phyloP scores from a whole-genome alignment of 2,113 vertebrate genomes.

The Urocitellus parryii region DNA sequence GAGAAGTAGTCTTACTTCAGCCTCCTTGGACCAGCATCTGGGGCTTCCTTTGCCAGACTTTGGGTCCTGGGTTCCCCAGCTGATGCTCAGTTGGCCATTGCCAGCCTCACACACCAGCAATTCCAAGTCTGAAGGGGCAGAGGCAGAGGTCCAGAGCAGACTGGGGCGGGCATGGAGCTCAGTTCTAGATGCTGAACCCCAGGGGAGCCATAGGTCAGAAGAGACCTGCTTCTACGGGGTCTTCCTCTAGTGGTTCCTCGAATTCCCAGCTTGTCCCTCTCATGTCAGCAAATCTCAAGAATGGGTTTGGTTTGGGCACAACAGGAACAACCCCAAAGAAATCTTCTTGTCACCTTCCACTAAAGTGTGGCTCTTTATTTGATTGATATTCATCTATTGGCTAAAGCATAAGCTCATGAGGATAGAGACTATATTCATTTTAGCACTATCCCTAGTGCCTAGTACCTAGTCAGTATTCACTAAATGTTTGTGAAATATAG shows the following conservation, averaged over 20 bases:
- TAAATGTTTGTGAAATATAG: constrained; percentile 45
- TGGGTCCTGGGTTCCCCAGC: neutral
- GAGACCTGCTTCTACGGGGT: neutral
- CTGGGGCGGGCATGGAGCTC: neutral
- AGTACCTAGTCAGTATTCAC: constrained; percentile 1
- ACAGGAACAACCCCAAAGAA: neutral
- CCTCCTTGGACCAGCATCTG: neutral
- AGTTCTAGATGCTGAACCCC: neutral
- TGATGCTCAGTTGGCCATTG: neutral
- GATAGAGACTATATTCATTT: constrained; percentile 4
- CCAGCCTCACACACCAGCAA: neutral
- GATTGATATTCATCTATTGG: neutral
- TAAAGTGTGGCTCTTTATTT: constrained; percentile 46
- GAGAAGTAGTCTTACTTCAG: neutral
- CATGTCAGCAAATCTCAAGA: neutral
- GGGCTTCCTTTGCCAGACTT: neutral
- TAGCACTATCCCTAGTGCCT: neutral
- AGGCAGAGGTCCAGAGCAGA: neutral
- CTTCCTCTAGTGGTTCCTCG: neutral
- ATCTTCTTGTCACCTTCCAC: neutral
- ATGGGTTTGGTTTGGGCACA: neutral
- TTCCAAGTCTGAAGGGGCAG: neutral
- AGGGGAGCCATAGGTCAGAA: neutral
- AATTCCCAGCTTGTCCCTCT: neutral
- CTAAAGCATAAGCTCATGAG: constrained; percentile 9